Percentiles rank a stretch among this genome's conserved stretches.
Evolutionary conservation across 2,113 vertebrate species (phyloP).

Genomic region (Urocitellus parryii): DNA sequence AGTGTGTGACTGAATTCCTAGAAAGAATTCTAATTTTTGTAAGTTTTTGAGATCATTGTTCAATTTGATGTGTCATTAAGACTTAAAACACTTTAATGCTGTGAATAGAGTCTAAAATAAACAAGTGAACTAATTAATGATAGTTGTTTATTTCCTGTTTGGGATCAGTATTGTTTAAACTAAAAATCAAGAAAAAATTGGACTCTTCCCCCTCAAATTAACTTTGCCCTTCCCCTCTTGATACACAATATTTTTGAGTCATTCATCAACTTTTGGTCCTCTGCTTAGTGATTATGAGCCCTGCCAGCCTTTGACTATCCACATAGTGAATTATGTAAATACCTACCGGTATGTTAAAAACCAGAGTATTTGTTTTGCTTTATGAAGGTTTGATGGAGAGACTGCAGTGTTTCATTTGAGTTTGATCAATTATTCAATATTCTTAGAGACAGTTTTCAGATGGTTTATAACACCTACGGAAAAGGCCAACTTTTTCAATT

Average conservation of each 20-base stretch:
- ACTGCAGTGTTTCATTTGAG: conserved; percentile 35
- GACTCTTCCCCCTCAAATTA: not conserved
- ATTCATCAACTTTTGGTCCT: not conserved
- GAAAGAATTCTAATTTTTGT: not conserved
- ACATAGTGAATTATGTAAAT: conserved; percentile 38
- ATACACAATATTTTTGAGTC: not conserved
- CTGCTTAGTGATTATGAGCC: not conserved
- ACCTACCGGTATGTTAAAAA: not conserved
- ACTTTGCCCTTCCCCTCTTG: no score
- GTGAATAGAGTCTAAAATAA: not conserved
- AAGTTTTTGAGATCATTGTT: conserved; percentile 1
- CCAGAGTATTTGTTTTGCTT: conserved; percentile 8
- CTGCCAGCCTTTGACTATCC: not conserved
- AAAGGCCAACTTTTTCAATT: not conserved
- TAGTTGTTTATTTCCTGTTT: not conserved
- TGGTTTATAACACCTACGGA: conserved; percentile 1
- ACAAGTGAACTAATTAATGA: not conserved
- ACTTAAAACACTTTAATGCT: not conserved
- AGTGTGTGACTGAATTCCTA: not conserved
- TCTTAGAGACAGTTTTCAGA: conserved; percentile 38
- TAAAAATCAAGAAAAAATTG: not conserved
- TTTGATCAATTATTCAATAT: no score
- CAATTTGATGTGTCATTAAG: not conserved
- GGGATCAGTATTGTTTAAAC: conserved; percentile 32
- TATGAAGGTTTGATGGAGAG: conserved; percentile 51